Evolutionary conservation across 1,140 invertebrate genomes (phyloP).

Genomic region (Bathynomus jamesi): DNA sequence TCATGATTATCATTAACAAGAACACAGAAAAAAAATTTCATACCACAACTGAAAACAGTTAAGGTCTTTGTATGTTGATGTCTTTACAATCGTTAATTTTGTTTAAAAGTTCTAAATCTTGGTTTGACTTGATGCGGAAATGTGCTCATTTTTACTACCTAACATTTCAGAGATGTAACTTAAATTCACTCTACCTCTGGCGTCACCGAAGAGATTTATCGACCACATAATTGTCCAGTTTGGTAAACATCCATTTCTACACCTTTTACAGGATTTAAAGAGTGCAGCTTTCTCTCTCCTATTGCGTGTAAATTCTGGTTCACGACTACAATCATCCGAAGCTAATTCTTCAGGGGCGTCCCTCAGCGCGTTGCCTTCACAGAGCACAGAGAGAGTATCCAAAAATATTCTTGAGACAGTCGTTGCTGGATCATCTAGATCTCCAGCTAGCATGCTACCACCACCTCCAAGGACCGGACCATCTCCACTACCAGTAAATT

Average conservation of each 20-base stretch:
- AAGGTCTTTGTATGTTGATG: no score
- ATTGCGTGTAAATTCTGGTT: constrained; percentile 19
- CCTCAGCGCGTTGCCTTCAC: not conserved
- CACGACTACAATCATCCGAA: constrained; percentile 17
- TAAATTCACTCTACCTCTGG: no score
- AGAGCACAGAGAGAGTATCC: constrained; percentile 6
- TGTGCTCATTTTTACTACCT: no score
- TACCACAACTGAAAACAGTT: no score
- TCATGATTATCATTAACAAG: no score
- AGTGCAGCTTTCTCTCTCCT: constrained; percentile 20
- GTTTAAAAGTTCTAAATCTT: no score
- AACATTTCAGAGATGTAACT: no score
- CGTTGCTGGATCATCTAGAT: constrained; percentile 17
- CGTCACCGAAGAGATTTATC: no score
- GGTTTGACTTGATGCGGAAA: no score
- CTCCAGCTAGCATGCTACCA: constrained; percentile 20
- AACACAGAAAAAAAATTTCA: no score
- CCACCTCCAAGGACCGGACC: constrained; percentile 12
- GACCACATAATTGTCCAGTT: not conserved
- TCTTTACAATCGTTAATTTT: no score
- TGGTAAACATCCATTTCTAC: not conserved
- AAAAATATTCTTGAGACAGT: constrained; percentile 20
- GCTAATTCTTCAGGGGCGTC: not conserved
- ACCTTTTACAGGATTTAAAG: constrained; percentile 9
- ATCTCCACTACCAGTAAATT: not conserved